These are phyloP conservation scores for Poecile montanus DNA, from an alignment of 2,797 vertebrate species.

Conservation along the genomic window DNA sequence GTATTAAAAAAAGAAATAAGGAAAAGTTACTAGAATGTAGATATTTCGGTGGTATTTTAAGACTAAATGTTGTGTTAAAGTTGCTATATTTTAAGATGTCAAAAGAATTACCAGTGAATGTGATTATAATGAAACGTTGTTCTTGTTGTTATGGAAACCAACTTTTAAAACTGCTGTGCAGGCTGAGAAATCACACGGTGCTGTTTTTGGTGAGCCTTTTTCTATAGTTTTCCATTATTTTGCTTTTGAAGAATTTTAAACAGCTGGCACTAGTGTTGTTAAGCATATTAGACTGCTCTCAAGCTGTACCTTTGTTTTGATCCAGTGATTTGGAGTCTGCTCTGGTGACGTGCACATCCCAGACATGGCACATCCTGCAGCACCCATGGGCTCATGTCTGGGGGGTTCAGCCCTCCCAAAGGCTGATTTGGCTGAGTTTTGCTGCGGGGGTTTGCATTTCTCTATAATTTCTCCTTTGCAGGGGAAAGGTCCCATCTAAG, in stretches of 20 bases:
- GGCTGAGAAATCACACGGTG: slow-evolving; percentile 16
- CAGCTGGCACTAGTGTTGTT: not conserved
- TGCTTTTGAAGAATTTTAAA: slow-evolving; percentile 28
- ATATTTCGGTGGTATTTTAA: not conserved
- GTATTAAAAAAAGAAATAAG: not conserved
- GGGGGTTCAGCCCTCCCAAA: not conserved
- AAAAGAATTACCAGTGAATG: not conserved
- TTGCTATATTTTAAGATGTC: slow-evolving; percentile 1
- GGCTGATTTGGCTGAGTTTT: not conserved
- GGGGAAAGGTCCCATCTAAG: not conserved
- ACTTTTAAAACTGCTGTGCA: slow-evolving; percentile 17
- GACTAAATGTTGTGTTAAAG: slow-evolving; percentile 20
- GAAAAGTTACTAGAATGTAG: not conserved
- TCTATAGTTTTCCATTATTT: not conserved
- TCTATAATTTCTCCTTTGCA: not conserved
- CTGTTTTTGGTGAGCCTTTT: not conserved
- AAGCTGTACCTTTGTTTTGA: not conserved
- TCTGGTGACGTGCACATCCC: not conserved
- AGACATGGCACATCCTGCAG: not conserved
- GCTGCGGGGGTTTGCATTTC: rapidly evolving
- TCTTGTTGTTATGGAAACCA: slow-evolving; percentile 62
- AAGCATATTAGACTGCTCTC: not conserved
- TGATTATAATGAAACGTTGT: slow-evolving; percentile 53
- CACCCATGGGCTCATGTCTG: not conserved
- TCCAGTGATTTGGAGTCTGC: not conserved